These are phyloP conservation scores for Tigriopus californicus DNA, from an alignment of 2,888 invertebrate species.

Conservation along the genomic window DNA sequence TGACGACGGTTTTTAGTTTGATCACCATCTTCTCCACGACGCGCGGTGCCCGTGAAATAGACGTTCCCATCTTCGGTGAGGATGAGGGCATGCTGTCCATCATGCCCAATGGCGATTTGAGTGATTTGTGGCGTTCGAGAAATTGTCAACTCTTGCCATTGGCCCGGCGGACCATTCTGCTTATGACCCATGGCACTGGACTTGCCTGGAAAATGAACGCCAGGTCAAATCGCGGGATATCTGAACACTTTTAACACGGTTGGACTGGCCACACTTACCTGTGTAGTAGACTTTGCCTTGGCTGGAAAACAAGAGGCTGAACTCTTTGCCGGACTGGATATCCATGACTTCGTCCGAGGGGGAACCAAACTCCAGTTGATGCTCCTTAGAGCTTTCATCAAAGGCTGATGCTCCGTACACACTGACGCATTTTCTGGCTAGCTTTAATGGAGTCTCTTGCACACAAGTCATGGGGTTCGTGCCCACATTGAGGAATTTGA, in stretches of 20 bases:
- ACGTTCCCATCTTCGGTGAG: slow-evolving; percentile 84
- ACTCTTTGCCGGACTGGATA: slow-evolving; percentile 72
- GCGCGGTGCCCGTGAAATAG: slow-evolving; percentile 64
- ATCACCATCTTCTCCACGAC: slow-evolving; percentile 85
- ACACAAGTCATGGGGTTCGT: slow-evolving; percentile 21
- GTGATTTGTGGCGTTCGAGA: slow-evolving; percentile 50
- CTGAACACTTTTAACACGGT: too few species aligned
- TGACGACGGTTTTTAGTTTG: slow-evolving; percentile 38
- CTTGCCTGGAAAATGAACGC: background rate
- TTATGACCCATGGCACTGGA: slow-evolving; percentile 7
- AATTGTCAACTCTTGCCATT: slow-evolving; percentile 35
- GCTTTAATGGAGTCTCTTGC: slow-evolving; percentile 49
- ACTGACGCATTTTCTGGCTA: slow-evolving; percentile 58
- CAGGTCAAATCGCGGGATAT: background rate
- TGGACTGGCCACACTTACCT: background rate
- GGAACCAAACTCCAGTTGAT: slow-evolving; percentile 22
- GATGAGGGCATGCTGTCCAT: slow-evolving; percentile 73
- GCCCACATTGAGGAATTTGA: background rate
- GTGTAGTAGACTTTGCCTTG: slow-evolving; percentile 49
- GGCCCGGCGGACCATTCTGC: slow-evolving; percentile 21
- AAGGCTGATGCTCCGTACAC: slow-evolving; percentile 50
- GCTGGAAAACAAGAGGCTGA: slow-evolving; percentile 60
- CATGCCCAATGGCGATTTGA: slow-evolving; percentile 75
- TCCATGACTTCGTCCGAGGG: slow-evolving; percentile 57
- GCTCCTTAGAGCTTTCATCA: slow-evolving; percentile 41